These are phyloP conservation scores for Aleiodes testaceus DNA, from an alignment of 2,888 invertebrate species.

Conservation along the genomic window DNA sequence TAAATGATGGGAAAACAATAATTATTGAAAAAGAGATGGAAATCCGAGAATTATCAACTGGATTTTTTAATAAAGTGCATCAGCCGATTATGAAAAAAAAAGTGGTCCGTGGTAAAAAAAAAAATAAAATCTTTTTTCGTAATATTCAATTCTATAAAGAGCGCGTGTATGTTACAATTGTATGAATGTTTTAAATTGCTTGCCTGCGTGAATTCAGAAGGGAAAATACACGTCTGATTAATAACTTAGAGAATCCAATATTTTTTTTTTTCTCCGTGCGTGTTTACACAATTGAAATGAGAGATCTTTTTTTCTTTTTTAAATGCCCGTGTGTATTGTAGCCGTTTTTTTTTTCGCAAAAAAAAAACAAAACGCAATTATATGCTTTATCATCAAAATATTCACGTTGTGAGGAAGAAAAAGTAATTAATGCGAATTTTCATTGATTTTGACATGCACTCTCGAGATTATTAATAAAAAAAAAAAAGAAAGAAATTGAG, in stretches of 20 bases:
- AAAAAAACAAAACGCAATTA: constrained; percentile 25
- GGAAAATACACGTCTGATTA: constrained; percentile 25
- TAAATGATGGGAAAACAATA: constrained; percentile 48
- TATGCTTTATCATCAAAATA: neutral
- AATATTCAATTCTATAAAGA: constrained; percentile 6
- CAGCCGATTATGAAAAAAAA: constrained; percentile 31
- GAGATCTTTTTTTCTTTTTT: neutral
- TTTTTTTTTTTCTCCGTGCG: neutral
- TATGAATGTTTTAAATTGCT: constrained; percentile 25
- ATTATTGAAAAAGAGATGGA: constrained; percentile 45
- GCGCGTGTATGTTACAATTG: constrained; percentile 26
- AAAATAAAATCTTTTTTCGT: neutral
- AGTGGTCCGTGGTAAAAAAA: constrained; percentile 30
- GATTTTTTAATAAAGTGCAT: constrained; percentile 24
- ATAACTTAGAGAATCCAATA: neutral
- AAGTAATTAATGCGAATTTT: neutral
- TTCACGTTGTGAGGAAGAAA: constrained; percentile 3
- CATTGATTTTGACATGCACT: neutral
- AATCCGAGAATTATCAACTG: constrained; percentile 23
- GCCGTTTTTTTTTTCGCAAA: constrained; percentile 41
- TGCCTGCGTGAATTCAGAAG: constrained; percentile 8
- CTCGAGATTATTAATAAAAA: constrained; percentile 45
- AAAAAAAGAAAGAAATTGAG: neutral
- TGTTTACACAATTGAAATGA: neutral
- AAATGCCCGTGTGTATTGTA: constrained; percentile 45